Conservation (phyloP, 2,888 invertebrate genomes). For the Ormyrus nitidulus region DNA sequence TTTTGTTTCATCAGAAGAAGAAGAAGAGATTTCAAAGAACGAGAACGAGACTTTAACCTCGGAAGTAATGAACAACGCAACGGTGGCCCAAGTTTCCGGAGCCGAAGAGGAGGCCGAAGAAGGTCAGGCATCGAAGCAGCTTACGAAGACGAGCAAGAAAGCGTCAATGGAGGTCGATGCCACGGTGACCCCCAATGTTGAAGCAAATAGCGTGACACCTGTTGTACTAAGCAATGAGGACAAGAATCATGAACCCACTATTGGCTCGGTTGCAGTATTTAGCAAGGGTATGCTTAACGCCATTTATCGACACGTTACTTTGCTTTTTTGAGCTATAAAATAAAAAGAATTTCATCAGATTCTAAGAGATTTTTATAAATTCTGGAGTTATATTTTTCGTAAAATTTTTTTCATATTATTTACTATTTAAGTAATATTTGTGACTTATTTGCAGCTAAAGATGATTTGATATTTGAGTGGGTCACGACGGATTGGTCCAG, state of each 20-base stretch:
- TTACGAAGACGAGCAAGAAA: conserved; percentile 25
- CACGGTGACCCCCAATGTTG: not conserved
- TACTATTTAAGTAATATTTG: not conserved
- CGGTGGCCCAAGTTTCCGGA: not conserved
- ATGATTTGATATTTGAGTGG: conserved; percentile 84
- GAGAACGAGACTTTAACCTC: not conserved
- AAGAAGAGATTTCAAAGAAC: not conserved
- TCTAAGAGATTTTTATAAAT: no score
- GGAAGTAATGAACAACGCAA: not conserved
- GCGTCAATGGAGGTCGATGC: not conserved
- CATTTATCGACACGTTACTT: no score
- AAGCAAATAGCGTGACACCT: conserved; percentile 48
- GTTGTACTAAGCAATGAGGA: conserved; percentile 72
- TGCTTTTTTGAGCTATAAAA: no score
- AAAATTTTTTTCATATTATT: no score
- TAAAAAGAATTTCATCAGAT: no score
- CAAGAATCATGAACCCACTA: conserved; percentile 68
- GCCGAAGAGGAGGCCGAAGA: no score
- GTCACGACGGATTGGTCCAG: conserved; percentile 89
- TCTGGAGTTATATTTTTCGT: no score
- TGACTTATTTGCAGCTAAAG: conserved; percentile 58
- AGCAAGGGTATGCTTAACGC: conserved; percentile 64
- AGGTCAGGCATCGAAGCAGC: not conserved
- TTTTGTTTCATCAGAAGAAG: not conserved
- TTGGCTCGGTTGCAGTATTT: conserved; percentile 65